Conservation (phyloP, 2,888 invertebrate genomes). For the Drosophila demipolita region DNA sequence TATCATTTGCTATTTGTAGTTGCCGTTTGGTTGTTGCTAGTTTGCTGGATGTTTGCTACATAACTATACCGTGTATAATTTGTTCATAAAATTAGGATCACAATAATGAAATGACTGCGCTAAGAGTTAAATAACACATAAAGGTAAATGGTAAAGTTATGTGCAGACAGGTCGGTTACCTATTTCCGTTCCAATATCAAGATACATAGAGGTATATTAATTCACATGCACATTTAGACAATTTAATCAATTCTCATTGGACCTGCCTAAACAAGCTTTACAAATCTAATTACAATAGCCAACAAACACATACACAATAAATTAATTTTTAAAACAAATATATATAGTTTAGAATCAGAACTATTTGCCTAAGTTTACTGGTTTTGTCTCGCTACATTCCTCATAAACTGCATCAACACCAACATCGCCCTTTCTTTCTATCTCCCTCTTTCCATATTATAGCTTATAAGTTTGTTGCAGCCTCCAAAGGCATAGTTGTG, state of each 20-base stretch:
- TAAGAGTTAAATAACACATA: slow-evolving; percentile 48
- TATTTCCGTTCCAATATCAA: not conserved
- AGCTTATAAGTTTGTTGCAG: slow-evolving; percentile 38
- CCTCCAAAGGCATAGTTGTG: slow-evolving; percentile 48
- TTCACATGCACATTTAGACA: not conserved
- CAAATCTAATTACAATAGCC: slow-evolving; percentile 51
- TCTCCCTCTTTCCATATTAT: not conserved
- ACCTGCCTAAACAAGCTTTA: slow-evolving; percentile 35
- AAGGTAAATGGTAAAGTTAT: slow-evolving; percentile 34
- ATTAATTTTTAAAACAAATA: slow-evolving; percentile 42
- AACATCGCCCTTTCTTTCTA: not conserved
- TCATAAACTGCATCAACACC: not conserved
- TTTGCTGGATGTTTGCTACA: slow-evolving; percentile 11
- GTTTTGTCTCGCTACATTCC: slow-evolving; percentile 9
- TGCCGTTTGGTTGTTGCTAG: not conserved
- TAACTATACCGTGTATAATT: slow-evolving; percentile 17
- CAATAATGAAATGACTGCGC: slow-evolving; percentile 71
- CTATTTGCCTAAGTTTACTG: slow-evolving; percentile 44
- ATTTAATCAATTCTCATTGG: not conserved
- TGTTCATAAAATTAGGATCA: slow-evolving; percentile 59
- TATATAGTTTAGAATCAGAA: slow-evolving; percentile 56
- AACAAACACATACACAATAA: slow-evolving; percentile 58
- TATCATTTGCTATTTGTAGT: slow-evolving; percentile 12
- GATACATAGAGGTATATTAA: not conserved
- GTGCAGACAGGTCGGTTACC: slow-evolving; percentile 31